A percentile compares a stretch with the other conserved stretches of the same genome.
Conservation (phyloP, 2,888 invertebrate genomes). For the Polymixis lichenea region DNA sequence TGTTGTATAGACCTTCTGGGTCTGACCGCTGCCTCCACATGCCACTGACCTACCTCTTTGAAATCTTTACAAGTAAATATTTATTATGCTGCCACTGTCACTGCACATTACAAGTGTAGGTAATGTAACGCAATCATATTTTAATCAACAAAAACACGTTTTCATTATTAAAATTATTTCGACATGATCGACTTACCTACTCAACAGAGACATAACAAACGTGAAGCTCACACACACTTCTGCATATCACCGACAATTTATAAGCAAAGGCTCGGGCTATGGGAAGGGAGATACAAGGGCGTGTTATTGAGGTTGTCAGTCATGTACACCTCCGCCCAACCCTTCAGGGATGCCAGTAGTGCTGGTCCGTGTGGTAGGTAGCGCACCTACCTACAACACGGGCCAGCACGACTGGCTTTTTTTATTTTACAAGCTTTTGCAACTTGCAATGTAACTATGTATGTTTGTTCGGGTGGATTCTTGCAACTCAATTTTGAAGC, state of each 20-base stretch:
- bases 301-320: no score
- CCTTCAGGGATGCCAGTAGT: no score
- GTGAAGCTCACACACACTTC: not conserved
- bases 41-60: slow-evolving; percentile 1
- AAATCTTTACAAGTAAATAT: not conserved
- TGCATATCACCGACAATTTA: not conserved
- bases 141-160: not conserved
- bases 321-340: no score
- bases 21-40: not conserved
- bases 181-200: not conserved
- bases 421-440: no score
- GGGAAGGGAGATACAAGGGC: no score
- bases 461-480: no score
- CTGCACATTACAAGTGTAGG: not conserved
- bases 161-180: not conserved
- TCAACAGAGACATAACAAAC: no score
- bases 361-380: no score
- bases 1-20: not conserved
- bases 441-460: no score
- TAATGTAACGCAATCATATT: not conserved
- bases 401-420: no score
- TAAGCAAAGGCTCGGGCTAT: not conserved
- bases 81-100: not conserved
- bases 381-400: no score
- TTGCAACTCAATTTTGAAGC: no score